phyloP scores from a whole-genome alignment of 1,140 invertebrate species.

The Dolichoris vasculosae region DNA sequence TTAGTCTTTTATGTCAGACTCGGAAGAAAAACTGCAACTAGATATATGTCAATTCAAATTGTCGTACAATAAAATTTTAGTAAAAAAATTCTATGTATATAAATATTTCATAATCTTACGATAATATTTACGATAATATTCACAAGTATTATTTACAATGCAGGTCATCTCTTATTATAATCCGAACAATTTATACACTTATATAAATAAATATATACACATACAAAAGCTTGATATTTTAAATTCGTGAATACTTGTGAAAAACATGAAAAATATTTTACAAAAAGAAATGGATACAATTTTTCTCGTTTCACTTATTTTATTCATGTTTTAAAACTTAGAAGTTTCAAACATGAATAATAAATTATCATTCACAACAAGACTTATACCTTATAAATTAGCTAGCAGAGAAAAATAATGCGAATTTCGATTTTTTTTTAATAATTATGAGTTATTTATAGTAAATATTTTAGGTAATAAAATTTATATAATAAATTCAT shows the following conservation, averaged over 20 bases:
- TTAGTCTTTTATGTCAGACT: too few relatives aligned
- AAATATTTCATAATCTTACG: constrained; percentile 39
- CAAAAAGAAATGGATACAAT: too few relatives aligned
- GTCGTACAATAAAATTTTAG: neutral
- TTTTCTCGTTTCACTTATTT: too few relatives aligned
- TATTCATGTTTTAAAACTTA: constrained; percentile 29
- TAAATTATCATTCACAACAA: constrained; percentile 24
- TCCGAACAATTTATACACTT: neutral
- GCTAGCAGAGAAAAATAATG: constrained; percentile 2
- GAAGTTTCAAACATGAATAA: neutral
- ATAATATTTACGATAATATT: constrained; percentile 42
- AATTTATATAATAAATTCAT: neutral
- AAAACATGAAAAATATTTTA: neutral
- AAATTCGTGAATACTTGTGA: neutral
- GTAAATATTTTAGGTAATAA: too few relatives aligned
- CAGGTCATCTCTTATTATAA: constrained; percentile 34
- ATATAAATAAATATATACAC: neutral
- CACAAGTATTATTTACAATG: constrained; percentile 47
- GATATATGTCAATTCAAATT: neutral
- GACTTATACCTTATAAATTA: constrained; percentile 27
- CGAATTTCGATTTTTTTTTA: neutral
- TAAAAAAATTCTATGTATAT: constrained; percentile 32
- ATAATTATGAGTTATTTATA: neutral
- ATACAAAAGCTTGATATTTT: constrained; percentile 2
- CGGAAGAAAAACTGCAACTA: too few relatives aligned